Base-by-base conservation (phyloP, 2,797 vertebrate species). In the Sebastes iracundus region DNA sequence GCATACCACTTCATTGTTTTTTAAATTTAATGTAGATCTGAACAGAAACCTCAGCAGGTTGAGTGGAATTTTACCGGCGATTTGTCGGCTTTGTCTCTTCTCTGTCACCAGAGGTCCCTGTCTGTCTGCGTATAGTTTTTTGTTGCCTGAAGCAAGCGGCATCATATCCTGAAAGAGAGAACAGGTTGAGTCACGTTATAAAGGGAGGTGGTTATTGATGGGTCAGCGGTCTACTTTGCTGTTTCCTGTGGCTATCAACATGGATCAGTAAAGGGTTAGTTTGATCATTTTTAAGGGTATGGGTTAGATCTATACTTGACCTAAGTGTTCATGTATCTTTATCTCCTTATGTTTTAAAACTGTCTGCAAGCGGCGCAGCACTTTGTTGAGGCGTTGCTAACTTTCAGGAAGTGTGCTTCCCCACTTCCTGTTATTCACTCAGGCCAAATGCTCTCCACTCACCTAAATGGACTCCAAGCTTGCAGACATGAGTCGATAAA, bases 51-150 rank as follows among this genome's bases (percentile, higher is more conserved):
- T 68, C 53, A 61, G 25, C 6, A 65, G 46, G 63, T 49, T 58
- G 71, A 87, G 62, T 83, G 74, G 72, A 88, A 78, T 72, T 90
- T 85, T 62, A 85, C 72, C n/a, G 58, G 65, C 12, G 8, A 27
- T 64, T 5, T 42, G 7, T 22, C 35, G 14, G 60, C 35, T 72
- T 42, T 82, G n/a, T 83, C 63, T 64, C 23, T 63, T 87, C 69
- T 78, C 80, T 59, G 71, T 79, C 93, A 93, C 72, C 80, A 90
- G 91, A 88, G 83, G 91, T 89, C 90, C 55, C 85, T 80, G 23
- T 87, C 30, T 70, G 73, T 82, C 77, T 72, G 38, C 84, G 22
- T 35, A 75, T 66, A 23, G 38, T 6, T 75, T 83, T 74, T 33
- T 5, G 38, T 64, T 35, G 42, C 35, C 35, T 72, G 59, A 75